Evolutionary conservation across 1,140 invertebrate species (phyloP), one percentile per base, ranked within the genome.

Genomic region (Olivierus martensii): DNA sequence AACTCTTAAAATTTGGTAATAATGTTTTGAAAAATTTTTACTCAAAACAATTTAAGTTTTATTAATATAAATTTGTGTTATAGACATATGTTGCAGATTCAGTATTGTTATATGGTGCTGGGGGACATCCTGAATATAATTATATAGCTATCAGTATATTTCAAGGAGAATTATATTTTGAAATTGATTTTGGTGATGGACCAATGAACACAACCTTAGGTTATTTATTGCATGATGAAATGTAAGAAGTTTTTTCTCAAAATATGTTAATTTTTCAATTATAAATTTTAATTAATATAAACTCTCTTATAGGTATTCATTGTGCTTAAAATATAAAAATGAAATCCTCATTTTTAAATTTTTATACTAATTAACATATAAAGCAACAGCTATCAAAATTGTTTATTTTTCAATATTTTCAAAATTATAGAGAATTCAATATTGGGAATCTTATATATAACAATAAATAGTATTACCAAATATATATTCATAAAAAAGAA

Each of bases 61-160:
- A 43, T 4, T 18, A 17, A 22, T 43, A 18, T 43, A 7, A 4
- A 22, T 18, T 55, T 67, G 42, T 59, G 57, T 63, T 68, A 57
- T 64, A 84, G 78, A 85, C 84, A 45, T 75, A 80, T 63, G 86
- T 84, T 71, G 85, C 88, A 65, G 83, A 90, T 65, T 89, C 86
- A 3, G 85, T 80, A 1, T 62, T 90, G 37, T 86, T 89, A 64
- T 89, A 90, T 65, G 86, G 85, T 12, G 85, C 84, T 55, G 87
- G 87, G 10, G 84, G 87, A 63, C 84, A 84, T 37, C 78, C 82
- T 42, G 76, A 76, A 58, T 76, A 82, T 62, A 86, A 90, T 66
- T 87, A 87, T 63, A 80, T 90, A 11, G 82, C 85, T 14, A 79
- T 84, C 1, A 84, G 84, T 1, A 78, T 92, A 59, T 76, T 80